Percentiles rank a stretch among this genome's conserved stretches.
Evolutionary conservation across 2,888 invertebrate species (phyloP).

Genomic region (Sphinx pinastri): DNA sequence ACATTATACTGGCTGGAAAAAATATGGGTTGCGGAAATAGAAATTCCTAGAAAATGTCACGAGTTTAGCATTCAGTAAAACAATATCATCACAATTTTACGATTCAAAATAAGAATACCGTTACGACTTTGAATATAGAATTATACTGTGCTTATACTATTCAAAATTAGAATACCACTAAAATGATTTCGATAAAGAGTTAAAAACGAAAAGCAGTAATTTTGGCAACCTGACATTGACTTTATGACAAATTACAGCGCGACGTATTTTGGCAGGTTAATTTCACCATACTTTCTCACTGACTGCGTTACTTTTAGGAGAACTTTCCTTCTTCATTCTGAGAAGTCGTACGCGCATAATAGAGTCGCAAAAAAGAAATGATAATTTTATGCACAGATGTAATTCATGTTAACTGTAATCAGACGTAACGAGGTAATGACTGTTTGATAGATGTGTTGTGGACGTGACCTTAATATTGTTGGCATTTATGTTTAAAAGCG

Average conservation of each 20-base stretch:
- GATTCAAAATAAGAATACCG: too few species aligned
- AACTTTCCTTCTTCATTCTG: conserved; percentile 18
- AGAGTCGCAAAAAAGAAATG: conserved; percentile 15
- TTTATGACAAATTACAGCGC: conserved; percentile 10
- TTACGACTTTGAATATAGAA: too few species aligned
- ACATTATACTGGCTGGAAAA: not conserved
- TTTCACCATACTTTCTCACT: conserved; percentile 19
- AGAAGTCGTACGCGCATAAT: conserved; percentile 8
- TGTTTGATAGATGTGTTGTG: not conserved
- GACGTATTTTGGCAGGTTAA: conserved; percentile 6
- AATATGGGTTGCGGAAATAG: not conserved
- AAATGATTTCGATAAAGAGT: not conserved
- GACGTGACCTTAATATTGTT: not conserved
- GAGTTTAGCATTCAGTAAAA: too few species aligned
- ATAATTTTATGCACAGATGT: conserved; percentile 6
- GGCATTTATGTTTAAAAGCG: too few species aligned
- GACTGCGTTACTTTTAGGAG: conserved; percentile 8
- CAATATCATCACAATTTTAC: not conserved
- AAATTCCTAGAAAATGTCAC: too few species aligned
- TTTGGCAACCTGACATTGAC: not conserved
- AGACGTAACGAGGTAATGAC: conserved; percentile 1
- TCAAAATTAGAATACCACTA: too few species aligned
- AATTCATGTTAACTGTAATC: conserved; percentile 12
- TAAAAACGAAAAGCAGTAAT: not conserved
- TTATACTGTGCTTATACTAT: too few species aligned